Base-by-base conservation (phyloP, 2,888 invertebrate genomes). In the Teinopalpus imperialis region DNA sequence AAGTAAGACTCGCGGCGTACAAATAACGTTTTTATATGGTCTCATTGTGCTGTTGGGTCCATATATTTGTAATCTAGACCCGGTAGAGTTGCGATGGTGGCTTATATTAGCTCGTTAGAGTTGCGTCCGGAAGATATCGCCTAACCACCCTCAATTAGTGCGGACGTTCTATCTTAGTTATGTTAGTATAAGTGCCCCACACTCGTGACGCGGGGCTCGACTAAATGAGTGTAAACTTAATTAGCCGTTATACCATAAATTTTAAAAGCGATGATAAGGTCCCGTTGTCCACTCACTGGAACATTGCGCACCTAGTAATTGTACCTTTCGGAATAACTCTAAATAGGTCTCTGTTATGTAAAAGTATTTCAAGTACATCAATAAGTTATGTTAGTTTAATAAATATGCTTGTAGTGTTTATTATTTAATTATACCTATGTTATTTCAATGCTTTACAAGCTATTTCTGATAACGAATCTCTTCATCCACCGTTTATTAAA, bases 181-280 rank as follows among this genome's bases (percentile, higher is more conserved):
- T 78, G 78, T 74, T 69, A 66, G 63, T 60, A 57, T 58, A 59
- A 52, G 46, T 53, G 45, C 57, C 56, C 64, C 52, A 63, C 62
- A 70, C 66, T 82, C 83, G 81, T 83, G 80, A 81, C 75, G 72
- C 69, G 63, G 69, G 54, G 62, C 67, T 66, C 74, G 68, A 69
- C 73, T 66, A 70, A 80, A 75, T 71, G 73, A 74, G 66, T 74
- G 65, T 76, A 72, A 74, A 75, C 73, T 81, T 85, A 86, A 83
- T 83, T 86, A 85, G 76, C 70, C 73, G 76, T 74, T 77, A 78
- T 74, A 74, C 79, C 73, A 83, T 81, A 85, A 78, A 83, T 81
- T 85, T 82, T 74, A 76, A 79, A 75, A 70, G 68, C 76, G 56
- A 67, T 74, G 82, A 82, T 82, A 83, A 81, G 76, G 78, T 80